These are phyloP conservation scores for Silurus meridionalis DNA, from an alignment of 2,113 vertebrate species.

Conservation along the genomic window DNA sequence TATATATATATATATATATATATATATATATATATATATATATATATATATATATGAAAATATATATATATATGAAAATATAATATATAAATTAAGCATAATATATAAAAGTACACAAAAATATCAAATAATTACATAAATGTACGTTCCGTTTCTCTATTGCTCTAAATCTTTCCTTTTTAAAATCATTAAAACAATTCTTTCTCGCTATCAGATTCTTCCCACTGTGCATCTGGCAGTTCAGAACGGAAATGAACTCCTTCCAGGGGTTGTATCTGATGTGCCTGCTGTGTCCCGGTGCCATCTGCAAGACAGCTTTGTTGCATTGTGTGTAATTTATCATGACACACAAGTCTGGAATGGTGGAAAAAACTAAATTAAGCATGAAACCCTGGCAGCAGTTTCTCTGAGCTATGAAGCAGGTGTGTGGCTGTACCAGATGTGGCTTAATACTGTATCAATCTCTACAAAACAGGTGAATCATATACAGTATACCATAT, in stretches of 20 bases:
- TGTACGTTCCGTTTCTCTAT: not conserved
- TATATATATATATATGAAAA: no score
- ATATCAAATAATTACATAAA: no score
- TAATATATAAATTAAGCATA: no score
- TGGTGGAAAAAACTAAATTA: not conserved
- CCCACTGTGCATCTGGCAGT: not conserved
- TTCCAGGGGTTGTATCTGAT: not conserved
- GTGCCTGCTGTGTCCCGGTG: not conserved
- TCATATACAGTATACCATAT: no score
- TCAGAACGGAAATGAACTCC: not conserved
- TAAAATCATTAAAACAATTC: not conserved
- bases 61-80: no score
- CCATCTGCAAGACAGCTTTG: conserved; percentile 15
- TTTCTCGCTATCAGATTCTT: not conserved
- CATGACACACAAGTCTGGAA: not conserved
- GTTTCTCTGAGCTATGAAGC: not conserved
- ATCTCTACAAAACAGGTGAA: no score
- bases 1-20: no score
- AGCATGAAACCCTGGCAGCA: not conserved
- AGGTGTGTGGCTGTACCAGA: not conserved
- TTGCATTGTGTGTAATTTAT: not conserved
- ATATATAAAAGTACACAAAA: no score
- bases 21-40: no score
- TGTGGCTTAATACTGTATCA: not conserved
- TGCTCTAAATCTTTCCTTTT: not conserved